Evolutionary conservation across 2,797 vertebrate genomes (phyloP).

Genomic region (Schizothorax lantsangensis): DNA sequence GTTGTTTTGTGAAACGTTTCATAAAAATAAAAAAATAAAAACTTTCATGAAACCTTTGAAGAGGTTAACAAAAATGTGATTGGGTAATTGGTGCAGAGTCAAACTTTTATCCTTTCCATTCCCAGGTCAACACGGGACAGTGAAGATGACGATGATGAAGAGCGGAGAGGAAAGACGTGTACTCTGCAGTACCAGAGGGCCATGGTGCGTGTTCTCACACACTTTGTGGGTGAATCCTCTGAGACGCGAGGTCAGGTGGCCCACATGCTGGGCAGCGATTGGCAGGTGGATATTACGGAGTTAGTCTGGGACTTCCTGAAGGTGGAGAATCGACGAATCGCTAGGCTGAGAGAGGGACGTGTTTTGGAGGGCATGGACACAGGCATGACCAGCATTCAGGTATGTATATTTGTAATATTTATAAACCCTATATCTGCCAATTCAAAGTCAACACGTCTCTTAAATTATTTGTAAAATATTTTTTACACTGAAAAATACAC

Average conservation of each 20-base stretch:
- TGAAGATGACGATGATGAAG: constrained; percentile 91
- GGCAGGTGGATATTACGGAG: constrained; percentile 94
- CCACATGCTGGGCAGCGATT: constrained; percentile 87
- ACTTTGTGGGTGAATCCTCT: constrained; percentile 87
- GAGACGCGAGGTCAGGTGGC: constrained; percentile 82
- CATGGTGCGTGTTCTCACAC: constrained; percentile 89
- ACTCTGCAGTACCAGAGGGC: constrained; percentile 92
- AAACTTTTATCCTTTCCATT: not conserved
- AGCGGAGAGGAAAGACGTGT: constrained; percentile 86
- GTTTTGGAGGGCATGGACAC: constrained; percentile 86
- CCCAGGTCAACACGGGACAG: constrained; percentile 86
- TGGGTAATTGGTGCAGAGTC: not conserved
- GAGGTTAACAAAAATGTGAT: not conserved
- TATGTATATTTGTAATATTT: constrained; percentile 59
- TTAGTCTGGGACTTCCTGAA: constrained; percentile 92
- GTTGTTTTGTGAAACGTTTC: not conserved
- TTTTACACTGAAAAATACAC: not conserved
- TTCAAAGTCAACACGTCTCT: not conserved
- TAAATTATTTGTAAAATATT: not conserved
- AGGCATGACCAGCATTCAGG: constrained; percentile 95
- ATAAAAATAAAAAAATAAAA: not conserved
- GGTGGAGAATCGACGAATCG: constrained; percentile 86
- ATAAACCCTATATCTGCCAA: not conserved
- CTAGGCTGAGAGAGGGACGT: constrained; percentile 83
- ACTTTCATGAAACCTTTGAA: not conserved